phyloP scores from a whole-genome alignment of 2,888 invertebrate genomes.

The Dicycla oo region DNA sequence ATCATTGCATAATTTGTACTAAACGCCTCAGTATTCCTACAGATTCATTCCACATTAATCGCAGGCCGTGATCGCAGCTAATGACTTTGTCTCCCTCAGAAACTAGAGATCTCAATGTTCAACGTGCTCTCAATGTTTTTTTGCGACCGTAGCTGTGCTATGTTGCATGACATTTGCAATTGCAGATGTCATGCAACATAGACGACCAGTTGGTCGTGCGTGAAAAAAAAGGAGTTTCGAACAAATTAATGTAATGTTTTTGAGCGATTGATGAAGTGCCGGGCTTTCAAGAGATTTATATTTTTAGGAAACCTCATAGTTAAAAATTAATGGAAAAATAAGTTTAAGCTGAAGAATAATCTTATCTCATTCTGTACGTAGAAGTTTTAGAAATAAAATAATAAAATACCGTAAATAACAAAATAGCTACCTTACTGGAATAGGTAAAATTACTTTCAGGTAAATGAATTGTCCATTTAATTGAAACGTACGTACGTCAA shows the following conservation, averaged over 20 bases:
- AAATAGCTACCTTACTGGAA: neutral
- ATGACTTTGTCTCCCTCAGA: conserved; percentile 31
- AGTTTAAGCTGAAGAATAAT: neutral
- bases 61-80: conserved; percentile 22
- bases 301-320: no score
- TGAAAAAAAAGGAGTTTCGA: neutral
- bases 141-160: neutral
- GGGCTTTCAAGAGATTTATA: neutral
- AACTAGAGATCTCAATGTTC: conserved; percentile 15
- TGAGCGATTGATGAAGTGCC: neutral
- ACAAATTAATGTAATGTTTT: neutral
- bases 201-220: neutral
- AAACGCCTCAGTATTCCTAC: neutral
- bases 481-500: neutral
- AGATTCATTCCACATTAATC: conserved; percentile 29
- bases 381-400: no score
- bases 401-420: neutral
- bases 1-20: neutral
- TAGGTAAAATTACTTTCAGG: neutral
- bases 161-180: neutral
- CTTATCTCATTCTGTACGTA: neutral
- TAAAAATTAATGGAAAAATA: neutral
- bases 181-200: no score
- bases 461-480: neutral
- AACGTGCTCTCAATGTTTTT: conserved; percentile 14